Conservation (phyloP, 2,797 vertebrate species). For the Oreochromis mossambicus region DNA sequence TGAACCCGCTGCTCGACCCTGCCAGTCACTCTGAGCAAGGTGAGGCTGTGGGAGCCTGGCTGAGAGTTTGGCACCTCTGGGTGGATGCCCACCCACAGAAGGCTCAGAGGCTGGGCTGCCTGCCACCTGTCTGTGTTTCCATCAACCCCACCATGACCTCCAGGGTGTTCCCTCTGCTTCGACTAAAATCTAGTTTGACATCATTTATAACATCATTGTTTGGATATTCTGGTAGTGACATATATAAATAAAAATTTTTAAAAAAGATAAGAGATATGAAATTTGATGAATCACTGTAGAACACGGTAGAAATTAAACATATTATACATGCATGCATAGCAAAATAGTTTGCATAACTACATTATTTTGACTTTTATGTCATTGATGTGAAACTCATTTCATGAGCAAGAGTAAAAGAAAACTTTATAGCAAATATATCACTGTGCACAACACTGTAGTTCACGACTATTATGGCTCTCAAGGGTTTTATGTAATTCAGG, state of each 20-base stretch:
- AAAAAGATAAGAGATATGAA: neutral
- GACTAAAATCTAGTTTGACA: neutral
- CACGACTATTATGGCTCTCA: neutral
- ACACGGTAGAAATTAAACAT: neutral
- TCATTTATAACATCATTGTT: neutral
- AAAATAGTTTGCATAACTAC: neutral
- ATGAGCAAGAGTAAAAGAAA: neutral
- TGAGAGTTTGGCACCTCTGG: constrained; percentile 73
- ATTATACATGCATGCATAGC: neutral
- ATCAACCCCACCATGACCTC: constrained; percentile 35
- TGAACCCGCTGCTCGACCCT: constrained; percentile 54
- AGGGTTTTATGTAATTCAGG: neutral
- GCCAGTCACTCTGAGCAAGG: constrained; percentile 39
- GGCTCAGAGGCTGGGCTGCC: constrained; percentile 53
- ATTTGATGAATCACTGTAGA: neutral
- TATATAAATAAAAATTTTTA: accelerated
- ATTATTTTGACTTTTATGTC: neutral
- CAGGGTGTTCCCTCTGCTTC: neutral
- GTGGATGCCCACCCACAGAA: constrained; percentile 61
- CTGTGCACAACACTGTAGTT: neutral
- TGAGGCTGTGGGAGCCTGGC: constrained; percentile 63
- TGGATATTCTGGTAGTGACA: neutral
- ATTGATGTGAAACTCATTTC: neutral
- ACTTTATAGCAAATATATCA: neutral
- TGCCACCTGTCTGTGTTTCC: constrained; percentile 72